These are phyloP conservation scores for Epirrita christyi DNA, from an alignment of 2,888 invertebrate species.

Conservation along the genomic window DNA sequence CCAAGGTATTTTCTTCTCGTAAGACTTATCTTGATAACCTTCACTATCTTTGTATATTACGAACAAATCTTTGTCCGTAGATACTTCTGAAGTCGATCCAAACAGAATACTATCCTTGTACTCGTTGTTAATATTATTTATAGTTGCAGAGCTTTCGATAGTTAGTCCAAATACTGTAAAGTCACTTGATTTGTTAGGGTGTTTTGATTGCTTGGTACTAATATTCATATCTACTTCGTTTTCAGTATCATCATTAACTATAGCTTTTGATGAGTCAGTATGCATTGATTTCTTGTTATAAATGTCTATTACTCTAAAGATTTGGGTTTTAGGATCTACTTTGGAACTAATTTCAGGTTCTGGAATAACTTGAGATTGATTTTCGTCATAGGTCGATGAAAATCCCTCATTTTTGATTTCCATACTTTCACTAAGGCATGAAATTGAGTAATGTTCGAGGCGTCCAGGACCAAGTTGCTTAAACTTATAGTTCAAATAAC, in stretches of 20 bases:
- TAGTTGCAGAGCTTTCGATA: constrained; percentile 25
- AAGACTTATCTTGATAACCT: constrained; percentile 40
- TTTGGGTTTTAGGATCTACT: constrained; percentile 22
- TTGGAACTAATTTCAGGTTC: constrained; percentile 17
- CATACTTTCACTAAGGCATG: constrained; percentile 38
- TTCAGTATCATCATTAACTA: constrained; percentile 34
- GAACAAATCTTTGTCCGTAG: constrained; percentile 61
- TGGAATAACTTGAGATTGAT: constrained; percentile 17
- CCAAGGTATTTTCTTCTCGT: constrained; percentile 37
- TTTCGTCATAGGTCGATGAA: constrained; percentile 10
- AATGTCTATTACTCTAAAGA: constrained; percentile 54
- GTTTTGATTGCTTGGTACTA: constrained; percentile 21
- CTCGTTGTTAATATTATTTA: constrained; percentile 24
- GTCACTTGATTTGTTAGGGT: constrained; percentile 36
- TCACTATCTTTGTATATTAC: constrained; percentile 65
- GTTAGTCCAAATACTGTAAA: constrained; percentile 36
- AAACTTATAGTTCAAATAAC: constrained; percentile 63
- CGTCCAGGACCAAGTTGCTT: constrained; percentile 54
- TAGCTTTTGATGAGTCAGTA: constrained; percentile 50
- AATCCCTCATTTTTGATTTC: constrained; percentile 10
- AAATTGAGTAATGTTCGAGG: constrained; percentile 62
- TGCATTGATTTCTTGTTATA: constrained; percentile 52
- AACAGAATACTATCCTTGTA: constrained; percentile 31
- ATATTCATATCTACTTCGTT: constrained; percentile 9
- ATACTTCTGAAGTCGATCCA: constrained; percentile 43